These are phyloP conservation scores for Hylomyscus alleni DNA, from an alignment of 2,797 vertebrate species.

Conservation along the genomic window DNA sequence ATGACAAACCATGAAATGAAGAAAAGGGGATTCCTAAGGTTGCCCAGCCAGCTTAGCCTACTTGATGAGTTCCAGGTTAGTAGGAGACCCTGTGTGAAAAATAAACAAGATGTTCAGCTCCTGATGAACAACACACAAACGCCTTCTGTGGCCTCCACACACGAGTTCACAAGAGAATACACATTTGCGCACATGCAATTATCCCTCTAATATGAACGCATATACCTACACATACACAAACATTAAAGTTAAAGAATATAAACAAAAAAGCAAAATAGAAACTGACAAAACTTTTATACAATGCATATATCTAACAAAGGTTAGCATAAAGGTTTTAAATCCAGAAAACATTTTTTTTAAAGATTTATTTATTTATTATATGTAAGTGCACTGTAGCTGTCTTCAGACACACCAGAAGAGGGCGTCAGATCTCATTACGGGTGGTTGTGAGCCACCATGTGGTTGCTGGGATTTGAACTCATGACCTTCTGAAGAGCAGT, in stretches of 20 bases:
- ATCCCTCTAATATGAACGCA: neutral
- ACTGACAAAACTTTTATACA: neutral
- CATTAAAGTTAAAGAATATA: neutral
- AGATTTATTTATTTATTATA: too few relatives aligned
- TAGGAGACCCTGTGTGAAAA: neutral
- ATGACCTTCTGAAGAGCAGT: too few relatives aligned
- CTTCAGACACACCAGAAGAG: too few relatives aligned
- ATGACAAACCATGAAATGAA: neutral
- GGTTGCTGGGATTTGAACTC: too few relatives aligned
- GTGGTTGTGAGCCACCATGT: too few relatives aligned
- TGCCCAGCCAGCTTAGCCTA: neutral
- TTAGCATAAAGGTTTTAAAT: neutral
- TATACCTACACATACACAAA: neutral
- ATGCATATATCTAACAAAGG: neutral
- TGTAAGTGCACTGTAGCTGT: too few relatives aligned
- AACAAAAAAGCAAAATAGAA: conserved; percentile 1
- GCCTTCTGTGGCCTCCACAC: neutral
- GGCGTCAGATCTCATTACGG: too few relatives aligned
- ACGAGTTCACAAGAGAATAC: neutral
- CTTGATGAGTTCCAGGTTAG: neutral
- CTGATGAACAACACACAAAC: neutral
- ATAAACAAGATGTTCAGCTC: neutral
- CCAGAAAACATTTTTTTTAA: neutral
- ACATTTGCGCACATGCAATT: neutral
- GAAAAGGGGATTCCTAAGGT: neutral